A percentile compares a stretch with the other conserved stretches of the same genome.
phyloP scores from a whole-genome alignment of 2,113 vertebrate species.

The Anser brachyrhynchus region DNA sequence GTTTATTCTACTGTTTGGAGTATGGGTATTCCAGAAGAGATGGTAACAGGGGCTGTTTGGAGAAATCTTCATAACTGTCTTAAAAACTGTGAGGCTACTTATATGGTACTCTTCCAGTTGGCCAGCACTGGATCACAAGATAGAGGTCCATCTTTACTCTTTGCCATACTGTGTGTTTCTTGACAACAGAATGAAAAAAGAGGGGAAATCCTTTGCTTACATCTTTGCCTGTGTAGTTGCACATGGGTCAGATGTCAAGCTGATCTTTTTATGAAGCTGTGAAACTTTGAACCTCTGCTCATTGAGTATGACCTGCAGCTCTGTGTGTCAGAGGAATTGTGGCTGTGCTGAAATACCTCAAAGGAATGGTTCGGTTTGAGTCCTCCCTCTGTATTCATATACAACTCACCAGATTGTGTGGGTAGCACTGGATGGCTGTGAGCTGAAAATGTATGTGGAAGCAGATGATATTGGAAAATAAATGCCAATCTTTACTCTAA shows the following conservation, averaged over 20 bases:
- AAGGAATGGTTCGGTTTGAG: no score
- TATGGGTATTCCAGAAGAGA: background rate
- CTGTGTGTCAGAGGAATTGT: background rate
- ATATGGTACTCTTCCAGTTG: background rate
- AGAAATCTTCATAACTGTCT: background rate
- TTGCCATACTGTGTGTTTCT: background rate
- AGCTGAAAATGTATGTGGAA: background rate
- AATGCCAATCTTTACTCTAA: background rate
- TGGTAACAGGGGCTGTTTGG: background rate
- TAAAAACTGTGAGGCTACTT: background rate
- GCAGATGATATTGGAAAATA: background rate
- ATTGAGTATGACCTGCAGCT: background rate
- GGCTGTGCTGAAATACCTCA: background rate
- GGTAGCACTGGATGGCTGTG: background rate
- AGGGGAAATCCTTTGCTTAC: background rate
- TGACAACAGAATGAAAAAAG: background rate
- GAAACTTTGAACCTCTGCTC: background rate
- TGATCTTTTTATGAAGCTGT: background rate
- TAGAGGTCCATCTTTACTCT: background rate
- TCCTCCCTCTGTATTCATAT: background rate
- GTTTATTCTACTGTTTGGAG: background rate
- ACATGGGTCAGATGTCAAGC: background rate
- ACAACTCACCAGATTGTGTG: background rate
- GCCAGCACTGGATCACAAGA: no score
- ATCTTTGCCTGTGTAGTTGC: background rate